A percentile compares a stretch with the other conserved stretches of the same genome.
Evolutionary conservation across 2,888 invertebrate species (phyloP).

Genomic region (Trichopoda pennipes): DNA sequence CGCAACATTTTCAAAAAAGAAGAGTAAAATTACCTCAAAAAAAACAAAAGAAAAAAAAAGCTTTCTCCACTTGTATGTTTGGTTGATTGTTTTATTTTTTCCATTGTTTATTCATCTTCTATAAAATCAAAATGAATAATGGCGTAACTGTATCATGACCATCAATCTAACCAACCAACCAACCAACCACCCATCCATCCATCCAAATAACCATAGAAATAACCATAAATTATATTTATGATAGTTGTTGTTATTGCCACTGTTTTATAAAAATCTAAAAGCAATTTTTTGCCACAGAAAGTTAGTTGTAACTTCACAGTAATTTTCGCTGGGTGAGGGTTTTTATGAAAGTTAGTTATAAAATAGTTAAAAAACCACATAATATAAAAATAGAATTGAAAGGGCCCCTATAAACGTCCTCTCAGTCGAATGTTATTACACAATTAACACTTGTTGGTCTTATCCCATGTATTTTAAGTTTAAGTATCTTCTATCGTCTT

Average conservation of each 20-base stretch:
- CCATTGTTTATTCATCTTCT: constrained; percentile 38
- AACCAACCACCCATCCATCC: constrained; percentile 24
- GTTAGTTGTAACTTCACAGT: constrained; percentile 30
- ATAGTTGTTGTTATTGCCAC: constrained; percentile 19
- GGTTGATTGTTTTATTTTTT: constrained; percentile 1
- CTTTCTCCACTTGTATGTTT: constrained; percentile 42
- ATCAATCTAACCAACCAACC: constrained; percentile 54
- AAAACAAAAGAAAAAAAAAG: constrained; percentile 36
- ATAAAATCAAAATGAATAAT: constrained; percentile 62
- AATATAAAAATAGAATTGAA: neutral
- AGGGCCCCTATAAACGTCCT: too few relatives aligned
- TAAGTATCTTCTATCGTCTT: too few relatives aligned
- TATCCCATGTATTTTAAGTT: too few relatives aligned
- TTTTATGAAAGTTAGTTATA: neutral
- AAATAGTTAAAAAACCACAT: neutral
- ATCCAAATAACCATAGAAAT: constrained; percentile 52
- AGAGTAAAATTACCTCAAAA: constrained; percentile 44
- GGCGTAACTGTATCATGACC: constrained; percentile 65
- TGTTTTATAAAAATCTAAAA: constrained; percentile 37
- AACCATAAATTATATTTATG: constrained; percentile 54
- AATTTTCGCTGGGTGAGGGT: neutral
- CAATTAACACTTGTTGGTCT: neutral
- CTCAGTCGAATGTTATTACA: too few relatives aligned
- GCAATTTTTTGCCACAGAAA: constrained; percentile 40
- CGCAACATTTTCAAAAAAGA: constrained; percentile 26